These are phyloP conservation scores for Pagrus major DNA, from an alignment of 2,113 vertebrate species.

Conservation along the genomic window DNA sequence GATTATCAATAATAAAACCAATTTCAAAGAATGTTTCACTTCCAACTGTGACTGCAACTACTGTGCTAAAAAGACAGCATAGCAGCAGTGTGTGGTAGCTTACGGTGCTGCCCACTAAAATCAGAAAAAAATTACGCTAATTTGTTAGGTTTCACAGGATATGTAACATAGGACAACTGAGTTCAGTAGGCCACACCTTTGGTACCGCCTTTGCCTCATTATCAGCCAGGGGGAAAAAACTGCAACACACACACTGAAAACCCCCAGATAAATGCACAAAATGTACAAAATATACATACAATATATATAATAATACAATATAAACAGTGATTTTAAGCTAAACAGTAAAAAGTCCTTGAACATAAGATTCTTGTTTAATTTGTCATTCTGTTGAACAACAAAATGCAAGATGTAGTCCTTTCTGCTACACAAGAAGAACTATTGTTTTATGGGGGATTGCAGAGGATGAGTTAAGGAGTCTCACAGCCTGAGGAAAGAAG, in stretches of 20 bases:
- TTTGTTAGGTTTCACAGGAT: background rate
- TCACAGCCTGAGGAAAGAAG: no score
- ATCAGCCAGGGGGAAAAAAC: background rate
- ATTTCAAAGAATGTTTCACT: slow-evolving; percentile 16
- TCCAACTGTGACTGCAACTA: background rate
- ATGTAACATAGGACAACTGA: background rate
- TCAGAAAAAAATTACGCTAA: background rate
- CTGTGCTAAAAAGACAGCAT: background rate
- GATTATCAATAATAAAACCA: slow-evolving; percentile 1
- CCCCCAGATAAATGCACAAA: no score
- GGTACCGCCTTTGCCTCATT: background rate
- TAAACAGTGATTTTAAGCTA: no score
- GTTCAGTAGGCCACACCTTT: background rate
- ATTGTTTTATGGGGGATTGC: no score
- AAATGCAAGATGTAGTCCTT: no score
- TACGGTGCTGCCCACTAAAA: background rate
- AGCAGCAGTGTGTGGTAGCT: background rate
- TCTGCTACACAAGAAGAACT: no score
- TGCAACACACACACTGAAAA: background rate
- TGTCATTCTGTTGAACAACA: no score
- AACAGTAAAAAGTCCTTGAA: background rate
- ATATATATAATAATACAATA: no score
- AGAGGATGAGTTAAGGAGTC: no score
- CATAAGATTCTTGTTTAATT: no score
- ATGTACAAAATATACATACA: no score